These are phyloP conservation scores for Drosophila fungiperda DNA, from an alignment of 2,888 invertebrate genomes.

Conservation along the genomic window DNA sequence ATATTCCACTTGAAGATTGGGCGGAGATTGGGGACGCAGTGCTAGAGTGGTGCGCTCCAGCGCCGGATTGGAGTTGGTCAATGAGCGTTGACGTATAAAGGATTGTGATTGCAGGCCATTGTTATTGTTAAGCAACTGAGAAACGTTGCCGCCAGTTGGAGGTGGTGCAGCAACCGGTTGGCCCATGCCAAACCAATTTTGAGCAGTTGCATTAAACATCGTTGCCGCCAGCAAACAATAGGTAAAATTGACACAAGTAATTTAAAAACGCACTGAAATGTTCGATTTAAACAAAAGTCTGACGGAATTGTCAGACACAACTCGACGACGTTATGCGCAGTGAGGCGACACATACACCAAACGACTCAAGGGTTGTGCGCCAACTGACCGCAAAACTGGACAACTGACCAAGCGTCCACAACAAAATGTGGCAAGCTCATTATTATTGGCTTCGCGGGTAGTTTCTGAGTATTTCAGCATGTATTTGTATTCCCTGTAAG, in stretches of 20 bases:
- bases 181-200: slow-evolving; percentile 83
- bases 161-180: slow-evolving; percentile 46
- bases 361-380: slow-evolving; percentile 79
- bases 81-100: slow-evolving; percentile 81
- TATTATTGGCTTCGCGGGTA: slow-evolving; percentile 65
- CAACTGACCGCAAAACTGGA: slow-evolving; percentile 83
- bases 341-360: slow-evolving; percentile 56
- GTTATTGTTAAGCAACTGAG: slow-evolving; percentile 58
- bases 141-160: slow-evolving; percentile 38
- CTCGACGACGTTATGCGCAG: slow-evolving; percentile 28
- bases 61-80: slow-evolving; percentile 84
- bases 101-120: slow-evolving; percentile 48
- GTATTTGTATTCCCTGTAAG: slow-evolving; percentile 32
- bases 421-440: slow-evolving; percentile 58
- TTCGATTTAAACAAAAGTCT: slow-evolving; percentile 26
- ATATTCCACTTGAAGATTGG: slow-evolving; percentile 84
- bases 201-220: slow-evolving; percentile 83
- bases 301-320: slow-evolving; percentile 53
- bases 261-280: slow-evolving; percentile 40
- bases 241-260: slow-evolving; percentile 45
- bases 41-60: slow-evolving; percentile 70
- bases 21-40: slow-evolving; percentile 68
- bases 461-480: slow-evolving; percentile 51
- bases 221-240: slow-evolving; percentile 21
- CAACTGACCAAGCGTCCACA: slow-evolving; percentile 66